A percentile compares a stretch with the other conserved stretches of the same genome.
Evolutionary conservation across 1,140 invertebrate species (phyloP).

Genomic region (Gonioctena quinquepunctata): DNA sequence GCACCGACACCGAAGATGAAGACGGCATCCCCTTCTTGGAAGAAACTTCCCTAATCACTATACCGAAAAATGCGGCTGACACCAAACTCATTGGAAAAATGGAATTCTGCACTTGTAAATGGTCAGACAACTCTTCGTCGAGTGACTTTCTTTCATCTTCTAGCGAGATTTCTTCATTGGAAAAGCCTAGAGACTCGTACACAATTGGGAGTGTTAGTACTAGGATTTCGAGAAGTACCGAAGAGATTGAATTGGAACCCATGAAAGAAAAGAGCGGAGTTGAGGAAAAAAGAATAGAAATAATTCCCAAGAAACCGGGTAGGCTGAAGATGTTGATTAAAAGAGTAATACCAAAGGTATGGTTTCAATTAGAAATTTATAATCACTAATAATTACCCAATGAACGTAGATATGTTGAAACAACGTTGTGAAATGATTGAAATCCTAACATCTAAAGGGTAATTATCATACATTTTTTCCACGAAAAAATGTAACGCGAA

Average conservation of each 20-base stretch:
- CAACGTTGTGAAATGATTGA: too few species aligned
- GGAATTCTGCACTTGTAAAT: background rate
- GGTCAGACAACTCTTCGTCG: background rate
- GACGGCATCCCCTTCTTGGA: background rate
- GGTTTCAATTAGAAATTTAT: too few species aligned
- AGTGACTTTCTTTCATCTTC: background rate
- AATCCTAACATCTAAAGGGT: too few species aligned
- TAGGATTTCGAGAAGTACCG: background rate
- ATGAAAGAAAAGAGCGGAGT: background rate
- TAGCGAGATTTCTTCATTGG: background rate
- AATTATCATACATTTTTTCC: too few species aligned
- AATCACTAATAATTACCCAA: too few species aligned
- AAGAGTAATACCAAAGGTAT: slow-evolving; percentile 7
- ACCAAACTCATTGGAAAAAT: background rate
- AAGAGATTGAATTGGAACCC: background rate
- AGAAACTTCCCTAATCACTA: slow-evolving; percentile 3
- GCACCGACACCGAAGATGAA: background rate
- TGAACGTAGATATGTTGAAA: too few species aligned
- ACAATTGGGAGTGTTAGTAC: background rate
- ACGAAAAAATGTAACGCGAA: too few species aligned
- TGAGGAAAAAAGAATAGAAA: background rate
- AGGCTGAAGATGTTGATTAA: slow-evolving; percentile 5
- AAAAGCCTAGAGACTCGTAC: background rate
- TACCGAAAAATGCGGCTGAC: slow-evolving; percentile 19
- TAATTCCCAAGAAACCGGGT: background rate